Conservation (phyloP, 2,113 vertebrate genomes). For the Rafetus swinhoei region DNA sequence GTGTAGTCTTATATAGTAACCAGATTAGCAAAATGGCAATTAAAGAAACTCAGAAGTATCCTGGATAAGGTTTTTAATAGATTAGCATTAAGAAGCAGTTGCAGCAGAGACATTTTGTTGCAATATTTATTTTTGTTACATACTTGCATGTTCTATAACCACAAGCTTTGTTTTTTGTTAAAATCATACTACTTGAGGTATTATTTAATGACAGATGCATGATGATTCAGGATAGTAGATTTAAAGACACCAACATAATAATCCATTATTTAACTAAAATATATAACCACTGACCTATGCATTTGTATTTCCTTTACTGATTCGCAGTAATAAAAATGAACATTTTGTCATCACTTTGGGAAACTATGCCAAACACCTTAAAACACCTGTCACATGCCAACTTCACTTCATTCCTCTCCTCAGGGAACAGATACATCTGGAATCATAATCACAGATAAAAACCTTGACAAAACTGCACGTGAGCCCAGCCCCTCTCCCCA, state of each 20-base stretch:
- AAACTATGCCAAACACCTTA: slow-evolving; percentile 84
- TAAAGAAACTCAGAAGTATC: slow-evolving; percentile 8
- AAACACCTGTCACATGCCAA: slow-evolving; percentile 85
- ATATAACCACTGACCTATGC: slow-evolving; percentile 69
- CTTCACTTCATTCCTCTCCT: slow-evolving; percentile 80
- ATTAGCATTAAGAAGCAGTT: slow-evolving; percentile 17
- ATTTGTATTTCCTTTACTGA: slow-evolving; percentile 72
- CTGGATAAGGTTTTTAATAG: slow-evolving; percentile 18
- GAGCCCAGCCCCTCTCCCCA: slow-evolving; percentile 77
- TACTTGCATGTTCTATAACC: slow-evolving; percentile 25
- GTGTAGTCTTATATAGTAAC: neutral
- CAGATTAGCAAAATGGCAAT: slow-evolving; percentile 33
- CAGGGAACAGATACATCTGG: slow-evolving; percentile 82
- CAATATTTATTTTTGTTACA: slow-evolving; percentile 32
- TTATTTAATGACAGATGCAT: slow-evolving; percentile 45
- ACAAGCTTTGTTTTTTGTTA: slow-evolving; percentile 22
- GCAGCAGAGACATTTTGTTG: slow-evolving; percentile 12
- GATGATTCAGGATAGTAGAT: slow-evolving; percentile 45
- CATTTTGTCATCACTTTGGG: slow-evolving; percentile 84
- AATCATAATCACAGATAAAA: slow-evolving; percentile 85
- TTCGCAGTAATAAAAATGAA: slow-evolving; percentile 80
- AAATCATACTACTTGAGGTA: slow-evolving; percentile 43
- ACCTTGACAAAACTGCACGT: slow-evolving; percentile 83
- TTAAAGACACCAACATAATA: slow-evolving; percentile 40
- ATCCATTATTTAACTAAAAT: slow-evolving; percentile 54